A percentile compares a stretch with the other conserved stretches of the same genome.
Conservation (phyloP, 2,888 invertebrate species). For the Brachynemurus nebulosus region DNA sequence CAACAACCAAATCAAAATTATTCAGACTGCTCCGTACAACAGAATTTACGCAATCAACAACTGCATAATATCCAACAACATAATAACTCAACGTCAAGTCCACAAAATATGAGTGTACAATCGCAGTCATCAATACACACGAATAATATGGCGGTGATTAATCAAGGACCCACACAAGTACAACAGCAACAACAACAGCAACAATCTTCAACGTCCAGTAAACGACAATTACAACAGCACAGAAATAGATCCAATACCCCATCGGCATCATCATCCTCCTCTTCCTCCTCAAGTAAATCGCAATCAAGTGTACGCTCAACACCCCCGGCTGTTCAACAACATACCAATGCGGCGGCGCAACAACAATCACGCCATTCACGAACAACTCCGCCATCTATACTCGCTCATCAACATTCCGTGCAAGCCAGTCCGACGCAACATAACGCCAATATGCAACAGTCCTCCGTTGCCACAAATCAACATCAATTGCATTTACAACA, state of each 20-base stretch:
- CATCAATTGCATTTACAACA: slow-evolving; percentile 29
- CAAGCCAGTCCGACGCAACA: slow-evolving; percentile 28
- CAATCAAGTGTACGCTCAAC: slow-evolving; percentile 23
- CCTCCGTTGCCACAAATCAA: slow-evolving; percentile 23
- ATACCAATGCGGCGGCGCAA: slow-evolving; percentile 17
- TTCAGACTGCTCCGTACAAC: slow-evolving; percentile 18
- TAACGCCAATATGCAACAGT: slow-evolving; percentile 14
- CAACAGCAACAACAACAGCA: slow-evolving; percentile 24
- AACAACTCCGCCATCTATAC: slow-evolving; percentile 28
- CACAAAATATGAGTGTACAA: too few species aligned
- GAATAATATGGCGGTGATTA: too few species aligned
- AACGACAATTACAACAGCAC: slow-evolving; percentile 13
- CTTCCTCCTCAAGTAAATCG: slow-evolving; percentile 16
- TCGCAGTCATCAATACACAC: too few species aligned
- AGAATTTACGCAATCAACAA: slow-evolving; percentile 25
- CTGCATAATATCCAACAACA: slow-evolving; percentile 21
- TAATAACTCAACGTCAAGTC: too few species aligned
- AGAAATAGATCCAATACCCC: slow-evolving; percentile 26
- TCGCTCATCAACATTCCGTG: slow-evolving; percentile 26
- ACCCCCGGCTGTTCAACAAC: slow-evolving; percentile 26
- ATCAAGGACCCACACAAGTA: slow-evolving; percentile 19
- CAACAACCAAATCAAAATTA: slow-evolving; percentile 18
- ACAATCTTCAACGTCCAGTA: slow-evolving; percentile 24
- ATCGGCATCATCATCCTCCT: too few species aligned
- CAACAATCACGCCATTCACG: slow-evolving; percentile 25